Evolutionary conservation across 1,140 invertebrate species (phyloP).

Genomic region (Penaeus indicus): DNA sequence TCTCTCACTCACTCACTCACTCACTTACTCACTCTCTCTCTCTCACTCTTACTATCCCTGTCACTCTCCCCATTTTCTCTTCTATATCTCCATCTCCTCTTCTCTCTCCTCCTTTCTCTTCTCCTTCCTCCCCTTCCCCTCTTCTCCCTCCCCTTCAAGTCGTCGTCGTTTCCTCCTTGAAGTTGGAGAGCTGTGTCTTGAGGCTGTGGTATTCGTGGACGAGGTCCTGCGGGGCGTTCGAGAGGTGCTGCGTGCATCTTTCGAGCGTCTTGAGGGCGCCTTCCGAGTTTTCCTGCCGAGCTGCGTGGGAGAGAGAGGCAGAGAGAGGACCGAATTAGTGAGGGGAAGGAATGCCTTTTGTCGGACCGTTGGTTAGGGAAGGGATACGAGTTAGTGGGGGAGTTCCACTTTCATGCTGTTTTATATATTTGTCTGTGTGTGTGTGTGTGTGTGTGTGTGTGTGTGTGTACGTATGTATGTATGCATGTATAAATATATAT

Average conservation of each 20-base stretch:
- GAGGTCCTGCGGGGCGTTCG: constrained; percentile 27
- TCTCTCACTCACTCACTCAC: neutral
- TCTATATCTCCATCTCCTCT: neutral
- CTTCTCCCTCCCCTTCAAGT: neutral
- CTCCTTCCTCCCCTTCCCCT: neutral
- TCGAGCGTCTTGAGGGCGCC: constrained; percentile 45
- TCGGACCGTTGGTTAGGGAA: too few species aligned
- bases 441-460: too few species aligned
- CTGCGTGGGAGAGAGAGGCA: neutral
- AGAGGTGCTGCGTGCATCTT: constrained; percentile 27
- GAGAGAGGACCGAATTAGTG: too few species aligned
- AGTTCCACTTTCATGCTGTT: too few species aligned
- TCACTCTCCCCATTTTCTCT: neutral
- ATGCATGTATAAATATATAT: too few species aligned
- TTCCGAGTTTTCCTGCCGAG: constrained; percentile 42
- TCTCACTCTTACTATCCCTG: neutral
- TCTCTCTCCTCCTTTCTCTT: neutral
- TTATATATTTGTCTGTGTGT: too few species aligned
- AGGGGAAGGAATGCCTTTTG: too few species aligned
- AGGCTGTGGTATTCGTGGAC: constrained; percentile 34
- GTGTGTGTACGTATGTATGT: too few species aligned
- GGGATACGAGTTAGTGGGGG: too few species aligned
- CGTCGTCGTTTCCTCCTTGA: constrained; percentile 29
- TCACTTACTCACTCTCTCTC: too few species aligned
- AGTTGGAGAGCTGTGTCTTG: constrained; percentile 29